phyloP scores from a whole-genome alignment of 2,113 vertebrate genomes.

The Leucopsar rothschildi region DNA sequence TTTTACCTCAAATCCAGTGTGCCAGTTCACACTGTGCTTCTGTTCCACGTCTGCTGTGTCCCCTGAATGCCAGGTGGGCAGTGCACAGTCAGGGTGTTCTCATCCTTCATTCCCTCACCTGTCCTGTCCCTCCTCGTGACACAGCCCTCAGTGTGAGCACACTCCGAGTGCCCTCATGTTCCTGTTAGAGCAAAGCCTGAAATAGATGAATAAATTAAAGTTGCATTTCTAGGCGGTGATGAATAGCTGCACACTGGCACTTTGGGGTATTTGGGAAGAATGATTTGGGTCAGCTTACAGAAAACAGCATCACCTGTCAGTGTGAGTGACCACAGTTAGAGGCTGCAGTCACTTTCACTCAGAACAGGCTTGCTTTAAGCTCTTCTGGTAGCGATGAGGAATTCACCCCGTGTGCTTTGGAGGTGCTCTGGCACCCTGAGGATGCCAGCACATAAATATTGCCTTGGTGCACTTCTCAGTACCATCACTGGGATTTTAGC shows the following conservation, averaged over 20 bases:
- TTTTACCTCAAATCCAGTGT: background rate
- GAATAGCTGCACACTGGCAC: background rate
- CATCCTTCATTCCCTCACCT: accelerated
- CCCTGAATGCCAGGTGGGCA: accelerated
- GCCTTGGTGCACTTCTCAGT: background rate
- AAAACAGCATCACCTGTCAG: background rate
- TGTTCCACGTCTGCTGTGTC: background rate
- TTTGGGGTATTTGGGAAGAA: background rate
- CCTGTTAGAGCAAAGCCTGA: background rate
- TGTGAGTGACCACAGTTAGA: background rate
- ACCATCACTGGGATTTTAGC: background rate
- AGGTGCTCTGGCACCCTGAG: background rate
- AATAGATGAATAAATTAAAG: background rate
- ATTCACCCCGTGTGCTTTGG: background rate
- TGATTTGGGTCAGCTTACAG: background rate
- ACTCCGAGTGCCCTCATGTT: background rate
- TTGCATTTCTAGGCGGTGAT: background rate
- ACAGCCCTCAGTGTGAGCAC: background rate
- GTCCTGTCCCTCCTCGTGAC: background rate
- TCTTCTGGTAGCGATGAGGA: background rate
- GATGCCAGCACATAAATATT: background rate
- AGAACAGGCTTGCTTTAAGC: background rate
- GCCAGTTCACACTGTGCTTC: background rate
- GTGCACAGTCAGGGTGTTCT: background rate
- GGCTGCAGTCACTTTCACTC: background rate